Evolutionary conservation across 1,140 invertebrate species (phyloP).

Genomic region (Solenopsis fugax): DNA sequence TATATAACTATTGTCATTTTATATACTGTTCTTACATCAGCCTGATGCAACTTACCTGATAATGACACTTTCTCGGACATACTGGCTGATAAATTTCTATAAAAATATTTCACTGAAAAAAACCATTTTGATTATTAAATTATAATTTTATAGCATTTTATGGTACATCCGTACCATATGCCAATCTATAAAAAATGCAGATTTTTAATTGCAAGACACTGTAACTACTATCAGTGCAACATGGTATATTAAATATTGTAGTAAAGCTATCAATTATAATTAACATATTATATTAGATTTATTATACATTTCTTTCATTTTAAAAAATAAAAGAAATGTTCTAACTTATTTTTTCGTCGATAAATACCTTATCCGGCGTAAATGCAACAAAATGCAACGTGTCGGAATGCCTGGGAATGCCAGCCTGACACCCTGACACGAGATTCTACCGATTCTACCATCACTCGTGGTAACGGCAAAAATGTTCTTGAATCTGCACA

Average conservation of each 20-base stretch:
- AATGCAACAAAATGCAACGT: conserved; percentile 38
- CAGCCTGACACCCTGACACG: too few species aligned
- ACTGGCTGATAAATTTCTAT: not conserved
- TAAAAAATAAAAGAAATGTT: not conserved
- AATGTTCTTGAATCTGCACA: too few species aligned
- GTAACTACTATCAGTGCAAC: not conserved
- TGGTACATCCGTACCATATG: not conserved
- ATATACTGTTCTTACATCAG: not conserved
- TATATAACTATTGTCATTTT: not conserved
- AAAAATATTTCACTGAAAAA: not conserved
- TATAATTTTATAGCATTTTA: conserved; percentile 32
- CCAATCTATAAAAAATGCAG: not conserved
- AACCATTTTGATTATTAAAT: not conserved
- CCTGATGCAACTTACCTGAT: conserved; percentile 24
- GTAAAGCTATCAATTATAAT: not conserved
- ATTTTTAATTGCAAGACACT: not conserved
- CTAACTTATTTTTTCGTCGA: not conserved
- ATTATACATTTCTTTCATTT: not conserved
- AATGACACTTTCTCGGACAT: conserved; percentile 10
- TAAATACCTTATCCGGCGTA: not conserved
- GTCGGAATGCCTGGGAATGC: too few species aligned
- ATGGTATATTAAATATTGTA: not conserved
- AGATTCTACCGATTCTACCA: too few species aligned
- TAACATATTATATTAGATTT: not conserved
- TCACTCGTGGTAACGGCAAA: too few species aligned